Base-by-base conservation (phyloP, 2,888 invertebrate genomes). In the Lepidocyrtinus sp. region DNA sequence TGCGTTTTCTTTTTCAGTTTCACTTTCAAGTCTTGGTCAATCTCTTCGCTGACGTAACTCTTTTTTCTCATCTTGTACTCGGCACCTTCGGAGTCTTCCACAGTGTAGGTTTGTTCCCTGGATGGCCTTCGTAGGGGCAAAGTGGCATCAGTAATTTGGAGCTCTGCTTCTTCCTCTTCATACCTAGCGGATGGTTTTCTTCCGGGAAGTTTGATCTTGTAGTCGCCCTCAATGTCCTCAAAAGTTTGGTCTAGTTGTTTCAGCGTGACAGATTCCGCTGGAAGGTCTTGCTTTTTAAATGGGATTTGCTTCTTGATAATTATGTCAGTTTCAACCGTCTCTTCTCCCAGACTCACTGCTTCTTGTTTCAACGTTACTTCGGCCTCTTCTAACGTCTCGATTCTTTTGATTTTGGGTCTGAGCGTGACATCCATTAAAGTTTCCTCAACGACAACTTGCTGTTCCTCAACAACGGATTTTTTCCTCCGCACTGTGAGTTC, bases 191-290 rank as follows among this genome's bases (percentile, higher is more conserved):
- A 70, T 22, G 64, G 65, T 22, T 75, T 88, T 17, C 89, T 64
- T 91, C 91, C 82, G 92, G 91, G 92, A 92, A 84, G 92, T 88
- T 90, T 95, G 94, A 96, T 95, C 89, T 94, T 95, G 88, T 96
- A 96, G 89, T 96, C 96, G 90, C 96, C 96, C 88, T 96, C 95
- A 15, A 96, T 94, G n/a, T 86, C 86, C 65, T 85, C 87, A 75
- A 83, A 83, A 1, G 83, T 84, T 68, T 83, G 84, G 15, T 87
- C 85, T 7, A 84, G 46, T 45, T 83, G 83, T 36, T 82, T 84
- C 17, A 86, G 46, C 2, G 85, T 85, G 15, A 84, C 77, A 15
- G 81, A 75, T 62, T 86, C 86, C 21, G 79, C 69, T n/a, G 84
- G 84, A n/a, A 85, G 61, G 19, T 86, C 85, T 70, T 86, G 83